phyloP scores from a whole-genome alignment of 1,140 invertebrate species.

The Bicyclus anynana region DNA sequence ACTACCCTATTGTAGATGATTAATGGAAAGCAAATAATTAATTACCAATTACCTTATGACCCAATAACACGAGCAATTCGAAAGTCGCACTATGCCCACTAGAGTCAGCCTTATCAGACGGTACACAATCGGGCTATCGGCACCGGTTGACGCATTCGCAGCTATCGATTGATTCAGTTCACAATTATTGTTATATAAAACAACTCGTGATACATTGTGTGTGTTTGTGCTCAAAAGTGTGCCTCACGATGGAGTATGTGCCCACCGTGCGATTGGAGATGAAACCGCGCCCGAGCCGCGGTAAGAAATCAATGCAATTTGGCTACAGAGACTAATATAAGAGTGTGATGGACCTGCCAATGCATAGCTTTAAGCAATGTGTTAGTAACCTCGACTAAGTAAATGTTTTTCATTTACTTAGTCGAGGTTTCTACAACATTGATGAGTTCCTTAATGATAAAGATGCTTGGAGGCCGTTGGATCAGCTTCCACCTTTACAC shows the following conservation, averaged over 20 bases:
- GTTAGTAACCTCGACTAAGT: too few relatives aligned
- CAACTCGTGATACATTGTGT: not conserved
- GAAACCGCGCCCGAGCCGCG: slow-evolving; percentile 27
- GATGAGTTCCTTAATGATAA: too few relatives aligned
- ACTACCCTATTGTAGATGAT: too few relatives aligned
- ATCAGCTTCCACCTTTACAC: too few relatives aligned
- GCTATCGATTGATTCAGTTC: slow-evolving; percentile 29
- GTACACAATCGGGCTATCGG: slow-evolving; percentile 39
- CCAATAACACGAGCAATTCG: not conserved
- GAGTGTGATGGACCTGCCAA: too few relatives aligned
- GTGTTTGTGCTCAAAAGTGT: not conserved
- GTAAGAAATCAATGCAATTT: not conserved
- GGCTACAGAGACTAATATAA: too few relatives aligned
- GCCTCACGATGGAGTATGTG: not conserved
- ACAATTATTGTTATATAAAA: slow-evolving; percentile 3
- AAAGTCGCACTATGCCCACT: not conserved
- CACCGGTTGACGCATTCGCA: slow-evolving; percentile 50
- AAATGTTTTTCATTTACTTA: too few relatives aligned
- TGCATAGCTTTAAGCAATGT: too few relatives aligned
- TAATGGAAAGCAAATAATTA: not conserved
- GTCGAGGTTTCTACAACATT: too few relatives aligned
- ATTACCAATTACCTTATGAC: not conserved
- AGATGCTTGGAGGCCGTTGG: too few relatives aligned
- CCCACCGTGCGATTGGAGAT: slow-evolving; percentile 30
- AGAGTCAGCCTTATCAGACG: slow-evolving; percentile 32